These are phyloP conservation scores for Bombyx mandarina DNA, from an alignment of 1,140 invertebrate species.

Conservation along the genomic window DNA sequence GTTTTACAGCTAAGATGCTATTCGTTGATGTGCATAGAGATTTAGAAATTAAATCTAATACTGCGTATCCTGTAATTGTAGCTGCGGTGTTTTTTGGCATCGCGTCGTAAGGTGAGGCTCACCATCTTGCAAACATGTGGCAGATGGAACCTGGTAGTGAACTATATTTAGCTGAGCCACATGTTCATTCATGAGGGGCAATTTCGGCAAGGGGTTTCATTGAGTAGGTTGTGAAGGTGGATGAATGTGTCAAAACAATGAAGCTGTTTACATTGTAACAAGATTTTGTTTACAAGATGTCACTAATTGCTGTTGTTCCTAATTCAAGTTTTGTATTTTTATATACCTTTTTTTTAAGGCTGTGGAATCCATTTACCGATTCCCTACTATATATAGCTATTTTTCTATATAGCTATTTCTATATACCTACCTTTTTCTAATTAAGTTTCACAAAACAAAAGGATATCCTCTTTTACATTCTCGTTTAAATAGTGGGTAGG, in stretches of 20 bases:
- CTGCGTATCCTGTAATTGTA: conserved; percentile 59
- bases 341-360: no score
- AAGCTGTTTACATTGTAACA: conserved; percentile 12
- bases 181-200: conserved; percentile 40
- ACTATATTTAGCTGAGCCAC: conserved; percentile 60
- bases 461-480: no score
- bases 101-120: conserved; percentile 48
- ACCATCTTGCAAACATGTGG: conserved; percentile 63
- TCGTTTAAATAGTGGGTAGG: no score
- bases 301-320: background rate
- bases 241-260: conserved; percentile 31
- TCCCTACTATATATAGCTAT: no score
- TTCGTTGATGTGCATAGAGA: no score
- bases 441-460: no score
- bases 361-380: no score
- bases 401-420: no score
- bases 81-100: conserved; percentile 47
- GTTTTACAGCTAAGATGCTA: no score
- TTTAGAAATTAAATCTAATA: no score
- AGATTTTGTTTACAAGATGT: conserved; percentile 15
- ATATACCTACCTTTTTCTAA: no score
- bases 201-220: conserved; percentile 1
- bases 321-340: background rate
- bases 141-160: conserved; percentile 29
- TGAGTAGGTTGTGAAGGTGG: conserved; percentile 14